Evolutionary conservation across 2,113 vertebrate species (phyloP), one percentile per base, ranked within the genome.

Genomic region (Ammodytes dubius): DNA sequence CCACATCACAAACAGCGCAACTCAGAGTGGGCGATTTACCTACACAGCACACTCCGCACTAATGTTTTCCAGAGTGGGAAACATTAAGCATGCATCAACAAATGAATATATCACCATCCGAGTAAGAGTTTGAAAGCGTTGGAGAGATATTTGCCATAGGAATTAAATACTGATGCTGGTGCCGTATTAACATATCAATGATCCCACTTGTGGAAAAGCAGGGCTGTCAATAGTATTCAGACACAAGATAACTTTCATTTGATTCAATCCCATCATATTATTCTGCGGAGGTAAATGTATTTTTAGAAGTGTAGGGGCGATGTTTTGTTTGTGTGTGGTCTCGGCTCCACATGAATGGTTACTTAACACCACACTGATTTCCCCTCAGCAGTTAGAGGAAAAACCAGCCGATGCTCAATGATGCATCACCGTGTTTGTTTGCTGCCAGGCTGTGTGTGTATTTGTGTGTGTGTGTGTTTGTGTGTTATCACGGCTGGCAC

Each of bases 281-380:
- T 86, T 83, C 50, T 64, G 71, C 50, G 5, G 19, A 45, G 74
- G 79, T 35, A 47, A 45, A 43, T 85, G 77, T 89, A 82, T 91
- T 85, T 90, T 80, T 79, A 83, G 87, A 70, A 59, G 81, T 37
- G 87, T 67, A 15, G 68, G 82, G 77, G 83, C 11, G 45, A 43
- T 88, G 90, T 89, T 27, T 87, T 94, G 88, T 91, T 86, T 91
- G 87, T 91, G 82, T 91, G 90, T 84, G 88, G 85, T 89, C 84
- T 88, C 76, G 58, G 88, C 89, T 89, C 83, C 91, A 89, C 90
- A 90, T 91, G 88, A 92, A 87, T 87, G 91, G 82, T 90, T 93
- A 92, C 90, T 93, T 89, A 93, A 92, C 91, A 93, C 89, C 89
- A 87, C 86, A 77, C 85, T 89, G 88, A 91, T 90, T 93, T 86